These are phyloP conservation scores for Magallana angulata DNA, from an alignment of 1,140 invertebrate species.

Conservation along the genomic window DNA sequence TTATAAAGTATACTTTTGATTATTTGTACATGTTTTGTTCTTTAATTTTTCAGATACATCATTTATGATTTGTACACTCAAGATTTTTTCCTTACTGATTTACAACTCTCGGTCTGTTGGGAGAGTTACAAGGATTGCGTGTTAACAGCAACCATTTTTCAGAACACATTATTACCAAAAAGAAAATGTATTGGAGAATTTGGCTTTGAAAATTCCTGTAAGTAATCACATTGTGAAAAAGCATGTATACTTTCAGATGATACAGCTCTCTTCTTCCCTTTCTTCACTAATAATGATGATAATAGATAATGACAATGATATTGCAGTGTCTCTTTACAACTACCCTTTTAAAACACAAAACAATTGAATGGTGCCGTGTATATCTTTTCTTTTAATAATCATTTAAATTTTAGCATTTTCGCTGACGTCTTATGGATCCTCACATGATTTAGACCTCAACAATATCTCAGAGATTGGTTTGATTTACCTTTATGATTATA, in stretches of 20 bases:
- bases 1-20: no score
- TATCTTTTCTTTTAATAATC: neutral
- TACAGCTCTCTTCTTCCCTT: no score
- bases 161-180: constrained; percentile 29
- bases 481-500: neutral
- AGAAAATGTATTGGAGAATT: neutral
- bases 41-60: neutral
- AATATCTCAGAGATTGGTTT: neutral
- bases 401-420: neutral
- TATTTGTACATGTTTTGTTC: no score
- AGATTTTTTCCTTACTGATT: neutral
- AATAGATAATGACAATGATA: no score
- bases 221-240: neutral
- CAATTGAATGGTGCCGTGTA: neutral
- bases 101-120: constrained; percentile 30
- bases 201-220: constrained; percentile 6
- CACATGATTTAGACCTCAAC: neutral
- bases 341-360: no score
- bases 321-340: no score
- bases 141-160: constrained; percentile 8
- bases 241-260: no score
- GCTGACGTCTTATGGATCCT: neutral
- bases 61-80: constrained; percentile 38
- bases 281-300: no score
- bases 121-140: constrained; percentile 44